phyloP scores from a whole-genome alignment of 1,140 invertebrate genomes.

The Thereuonema tuberculata region DNA sequence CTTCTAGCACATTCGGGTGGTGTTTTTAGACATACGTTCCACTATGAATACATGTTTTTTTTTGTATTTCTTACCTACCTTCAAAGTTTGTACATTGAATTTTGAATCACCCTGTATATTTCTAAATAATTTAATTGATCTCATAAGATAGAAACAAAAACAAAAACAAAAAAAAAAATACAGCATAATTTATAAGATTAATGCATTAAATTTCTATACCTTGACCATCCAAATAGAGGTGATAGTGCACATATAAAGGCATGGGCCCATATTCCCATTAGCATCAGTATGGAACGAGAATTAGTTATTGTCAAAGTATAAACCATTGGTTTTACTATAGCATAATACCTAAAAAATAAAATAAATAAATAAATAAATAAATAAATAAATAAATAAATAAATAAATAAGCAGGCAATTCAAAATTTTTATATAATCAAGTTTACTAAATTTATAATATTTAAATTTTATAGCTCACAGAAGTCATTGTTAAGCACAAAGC shows the following conservation, averaged over 20 bases:
- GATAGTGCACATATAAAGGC: slow-evolving; percentile 14
- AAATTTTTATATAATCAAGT: neutral
- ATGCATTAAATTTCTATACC: slow-evolving; percentile 4
- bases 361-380: neutral
- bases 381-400: neutral
- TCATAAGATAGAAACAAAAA: neutral
- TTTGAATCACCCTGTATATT: no score
- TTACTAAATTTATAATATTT: no score
- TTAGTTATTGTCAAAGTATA: slow-evolving; percentile 15
- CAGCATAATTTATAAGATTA: neutral
- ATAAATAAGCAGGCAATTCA: neutral
- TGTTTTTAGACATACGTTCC: no score
- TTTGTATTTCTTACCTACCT: no score
- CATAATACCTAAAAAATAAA: slow-evolving; percentile 13
- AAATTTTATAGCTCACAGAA: no score
- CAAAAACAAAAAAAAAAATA: neutral
- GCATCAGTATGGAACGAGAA: slow-evolving; percentile 5
- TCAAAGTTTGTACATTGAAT: no score
- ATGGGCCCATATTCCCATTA: slow-evolving; percentile 13
- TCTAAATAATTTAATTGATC: no score
- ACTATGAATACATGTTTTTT: no score
- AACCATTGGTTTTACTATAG: slow-evolving; percentile 17
- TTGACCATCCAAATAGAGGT: slow-evolving; percentile 17
- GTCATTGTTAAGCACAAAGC: no score
- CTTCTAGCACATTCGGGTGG: no score